A percentile compares a stretch with the other conserved stretches of the same genome.
Evolutionary conservation across 1,140 invertebrate genomes (phyloP).

Genomic region (Euschistus heros): DNA sequence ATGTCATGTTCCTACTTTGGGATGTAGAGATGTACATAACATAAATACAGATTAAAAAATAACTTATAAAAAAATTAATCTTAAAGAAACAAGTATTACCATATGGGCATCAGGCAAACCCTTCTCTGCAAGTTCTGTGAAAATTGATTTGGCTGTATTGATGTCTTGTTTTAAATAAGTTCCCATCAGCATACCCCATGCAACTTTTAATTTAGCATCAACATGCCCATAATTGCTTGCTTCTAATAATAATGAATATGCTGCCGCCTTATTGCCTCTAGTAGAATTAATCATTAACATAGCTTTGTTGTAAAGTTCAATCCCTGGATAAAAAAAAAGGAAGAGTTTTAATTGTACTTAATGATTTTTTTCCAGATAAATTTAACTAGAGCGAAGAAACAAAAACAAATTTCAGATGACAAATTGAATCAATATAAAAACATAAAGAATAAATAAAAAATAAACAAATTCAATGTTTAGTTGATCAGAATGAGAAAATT

Average conservation of each 20-base stretch:
- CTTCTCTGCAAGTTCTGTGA: slow-evolving; percentile 59
- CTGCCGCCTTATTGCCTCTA: slow-evolving; percentile 49
- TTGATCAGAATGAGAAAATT: too few species aligned
- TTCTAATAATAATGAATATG: slow-evolving; percentile 53
- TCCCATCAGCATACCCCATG: slow-evolving; percentile 79
- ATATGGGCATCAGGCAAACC: slow-evolving; percentile 83
- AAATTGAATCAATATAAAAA: too few species aligned
- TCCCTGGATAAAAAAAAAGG: slow-evolving; percentile 38
- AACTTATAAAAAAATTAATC: too few species aligned
- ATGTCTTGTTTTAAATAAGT: slow-evolving; percentile 62
- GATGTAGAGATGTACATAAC: too few species aligned
- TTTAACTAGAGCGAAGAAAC: too few species aligned
- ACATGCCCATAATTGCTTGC: slow-evolving; percentile 69
- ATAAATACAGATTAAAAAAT: too few species aligned
- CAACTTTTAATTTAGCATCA: slow-evolving; percentile 68
- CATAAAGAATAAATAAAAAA: too few species aligned
- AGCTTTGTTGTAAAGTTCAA: slow-evolving; percentile 54
- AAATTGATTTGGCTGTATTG: slow-evolving; percentile 59
- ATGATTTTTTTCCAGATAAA: too few species aligned
- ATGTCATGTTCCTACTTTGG: too few species aligned
- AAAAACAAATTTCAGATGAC: too few species aligned
- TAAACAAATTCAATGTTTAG: too few species aligned
- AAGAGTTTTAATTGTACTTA: too few species aligned
- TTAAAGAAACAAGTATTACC: slow-evolving; percentile 39
- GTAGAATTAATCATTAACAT: slow-evolving; percentile 53